Base-by-base conservation (phyloP, 2,797 vertebrate genomes). In the Astyanax mexicanus region DNA sequence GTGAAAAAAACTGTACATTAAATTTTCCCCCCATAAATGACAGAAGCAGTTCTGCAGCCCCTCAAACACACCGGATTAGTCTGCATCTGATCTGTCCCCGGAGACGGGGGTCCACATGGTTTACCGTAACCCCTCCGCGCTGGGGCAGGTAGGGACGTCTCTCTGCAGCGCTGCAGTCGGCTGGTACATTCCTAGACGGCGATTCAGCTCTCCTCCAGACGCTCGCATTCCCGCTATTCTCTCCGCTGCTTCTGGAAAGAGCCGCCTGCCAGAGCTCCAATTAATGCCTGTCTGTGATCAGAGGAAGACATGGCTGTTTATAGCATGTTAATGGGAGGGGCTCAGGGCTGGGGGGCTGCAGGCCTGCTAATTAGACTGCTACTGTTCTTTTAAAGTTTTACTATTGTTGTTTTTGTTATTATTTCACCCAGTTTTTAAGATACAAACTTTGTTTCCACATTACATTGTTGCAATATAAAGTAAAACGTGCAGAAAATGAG, bases 111-210 rank as follows among this genome's bases (percentile, higher is more conserved):
- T 27, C 68, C 40, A 32, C 62, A 7, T 57, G 73, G 47, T 27
- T 92, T 91, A 86, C 89, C 86, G 80, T 88, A 88, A 89, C 80
- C 65, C 81, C 87, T 81, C 83, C 75, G 55, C 65, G 83, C 83
- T 42, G 84, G 55, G 82, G 86, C 87, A 91, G 89, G 90, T 93
- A 90, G 76, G 61, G 32, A 21, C 78, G 80, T 49, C 69, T 40
- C 81, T 86, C 44, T 37, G 44, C 71, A 7, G 77, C 81, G 68
- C 77, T 38, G 55, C 60, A 69, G 84, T 69, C 69, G 51, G 44
- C 72, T 23, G n/a, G 69, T 81, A 85, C 91, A 94, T 94, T 93
- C 93, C 90, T 87, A 92, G 91, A 92, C 89, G 0, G 74, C 86
- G 82, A 93, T 87, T 94, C 92, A 94, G 88, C 86, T 82, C 2